Conservation (phyloP, 2,888 invertebrate species). For the Erynnis tages region DNA sequence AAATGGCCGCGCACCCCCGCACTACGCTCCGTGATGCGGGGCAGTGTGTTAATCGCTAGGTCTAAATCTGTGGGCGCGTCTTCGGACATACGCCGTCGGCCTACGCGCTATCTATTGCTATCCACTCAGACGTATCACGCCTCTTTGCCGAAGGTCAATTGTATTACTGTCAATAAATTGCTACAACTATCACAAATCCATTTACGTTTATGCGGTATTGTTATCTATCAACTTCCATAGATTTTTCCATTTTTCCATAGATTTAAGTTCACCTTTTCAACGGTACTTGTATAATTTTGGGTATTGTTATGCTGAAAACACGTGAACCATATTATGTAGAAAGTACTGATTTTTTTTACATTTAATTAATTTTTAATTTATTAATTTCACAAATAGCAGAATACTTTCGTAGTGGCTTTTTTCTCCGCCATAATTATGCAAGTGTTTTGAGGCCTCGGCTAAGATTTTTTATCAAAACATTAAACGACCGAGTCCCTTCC, state of each 20-base stretch:
- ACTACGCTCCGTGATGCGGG: too few species aligned
- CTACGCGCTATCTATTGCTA: slow-evolving; percentile 9
- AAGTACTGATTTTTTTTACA: too few species aligned
- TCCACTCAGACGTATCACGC: slow-evolving; percentile 9
- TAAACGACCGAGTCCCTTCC: background rate
- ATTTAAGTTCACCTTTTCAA: background rate
- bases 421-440: slow-evolving; percentile 1
- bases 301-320: too few species aligned
- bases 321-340: too few species aligned
- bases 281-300: too few species aligned
- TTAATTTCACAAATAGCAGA: background rate
- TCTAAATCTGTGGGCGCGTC: too few species aligned
- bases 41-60: too few species aligned
- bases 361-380: too few species aligned
- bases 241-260: background rate
- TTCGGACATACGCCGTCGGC: slow-evolving; percentile 4
- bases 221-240: background rate
- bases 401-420: too few species aligned
- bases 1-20: too few species aligned
- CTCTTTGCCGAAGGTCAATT: slow-evolving; percentile 17
- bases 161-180: slow-evolving; percentile 22
- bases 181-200: slow-evolving; percentile 15
- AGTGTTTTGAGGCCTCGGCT: background rate
- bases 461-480: slow-evolving; percentile 12
- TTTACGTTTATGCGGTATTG: background rate